Evolutionary conservation across 2,113 vertebrate species (phyloP).

Genomic region (Pavo muticus): DNA sequence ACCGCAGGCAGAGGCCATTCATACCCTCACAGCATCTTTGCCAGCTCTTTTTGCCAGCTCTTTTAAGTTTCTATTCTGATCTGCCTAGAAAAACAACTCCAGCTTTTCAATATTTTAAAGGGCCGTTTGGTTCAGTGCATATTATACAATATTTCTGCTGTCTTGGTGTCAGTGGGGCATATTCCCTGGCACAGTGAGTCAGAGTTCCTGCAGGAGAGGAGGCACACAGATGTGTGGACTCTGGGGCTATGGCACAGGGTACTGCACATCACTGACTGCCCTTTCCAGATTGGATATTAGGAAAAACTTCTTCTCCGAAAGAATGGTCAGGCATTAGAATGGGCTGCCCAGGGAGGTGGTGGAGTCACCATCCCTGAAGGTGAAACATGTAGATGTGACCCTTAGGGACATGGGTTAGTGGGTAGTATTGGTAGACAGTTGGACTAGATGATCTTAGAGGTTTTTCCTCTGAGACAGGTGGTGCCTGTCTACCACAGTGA

Average conservation of each 20-base stretch:
- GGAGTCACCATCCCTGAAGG: too few species aligned
- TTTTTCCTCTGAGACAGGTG: too few species aligned
- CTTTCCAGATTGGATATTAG: too few species aligned
- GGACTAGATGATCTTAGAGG: too few species aligned
- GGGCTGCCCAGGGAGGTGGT: too few species aligned
- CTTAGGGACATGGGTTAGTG: too few species aligned
- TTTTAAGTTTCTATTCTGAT: conserved; percentile 1
- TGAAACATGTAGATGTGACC: too few species aligned
- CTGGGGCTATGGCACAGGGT: background rate
- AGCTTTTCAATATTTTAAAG: conserved; percentile 2
- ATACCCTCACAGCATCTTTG: accelerated
- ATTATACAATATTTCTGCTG: background rate
- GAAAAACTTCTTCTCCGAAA: too few species aligned
- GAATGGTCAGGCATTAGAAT: too few species aligned
- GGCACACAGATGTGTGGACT: accelerated
- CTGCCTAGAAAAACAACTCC: background rate
- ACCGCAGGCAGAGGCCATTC: background rate
- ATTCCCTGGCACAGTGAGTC: background rate
- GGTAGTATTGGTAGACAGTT: too few species aligned
- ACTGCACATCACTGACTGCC: background rate
- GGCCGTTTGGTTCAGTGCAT: background rate
- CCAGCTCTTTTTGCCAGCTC: background rate
- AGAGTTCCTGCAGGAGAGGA: background rate
- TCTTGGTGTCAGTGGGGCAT: background rate
- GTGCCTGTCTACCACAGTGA: background rate